phyloP scores from a whole-genome alignment of 1,140 invertebrate genomes.

The Periplaneta americana region DNA sequence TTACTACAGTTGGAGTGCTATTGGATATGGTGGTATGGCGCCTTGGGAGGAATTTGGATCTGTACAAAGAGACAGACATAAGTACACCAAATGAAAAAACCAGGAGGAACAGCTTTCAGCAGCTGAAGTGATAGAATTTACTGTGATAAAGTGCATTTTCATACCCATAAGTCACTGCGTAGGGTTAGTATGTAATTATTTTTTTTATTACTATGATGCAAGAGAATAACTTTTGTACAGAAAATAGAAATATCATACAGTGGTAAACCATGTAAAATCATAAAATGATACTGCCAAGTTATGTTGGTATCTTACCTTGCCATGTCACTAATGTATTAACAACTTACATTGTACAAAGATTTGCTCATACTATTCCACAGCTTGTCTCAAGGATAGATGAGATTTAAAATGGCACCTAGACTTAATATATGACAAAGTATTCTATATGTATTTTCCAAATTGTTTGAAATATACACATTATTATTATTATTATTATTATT shows the following conservation, averaged over 20 bases:
- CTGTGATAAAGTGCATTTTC: neutral
- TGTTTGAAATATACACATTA: neutral
- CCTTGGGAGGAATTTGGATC: slow-evolving; percentile 46
- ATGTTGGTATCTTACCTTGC: neutral
- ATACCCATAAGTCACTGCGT: neutral
- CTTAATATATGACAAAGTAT: neutral
- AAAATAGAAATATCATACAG: neutral
- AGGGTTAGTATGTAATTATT: neutral
- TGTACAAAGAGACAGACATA: slow-evolving; percentile 41
- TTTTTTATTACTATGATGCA: no score
- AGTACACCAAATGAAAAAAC: neutral
- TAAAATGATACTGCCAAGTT: neutral
- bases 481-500: no score
- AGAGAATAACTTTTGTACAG: neutral
- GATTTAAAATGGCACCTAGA: neutral
- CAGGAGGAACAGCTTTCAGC: neutral
- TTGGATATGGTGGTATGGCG: slow-evolving; percentile 52
- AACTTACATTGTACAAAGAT: no score
- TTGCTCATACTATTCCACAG: no score
- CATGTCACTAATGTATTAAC: no score
- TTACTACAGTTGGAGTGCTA: slow-evolving; percentile 46
- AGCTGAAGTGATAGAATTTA: neutral
- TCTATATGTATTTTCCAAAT: neutral
- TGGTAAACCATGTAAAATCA: neutral
- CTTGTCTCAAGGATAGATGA: neutral